A percentile compares a stretch with the other conserved stretches of the same genome.
Evolutionary conservation across 2,888 invertebrate genomes (phyloP).

Genomic region (Bedellia somnulentella): DNA sequence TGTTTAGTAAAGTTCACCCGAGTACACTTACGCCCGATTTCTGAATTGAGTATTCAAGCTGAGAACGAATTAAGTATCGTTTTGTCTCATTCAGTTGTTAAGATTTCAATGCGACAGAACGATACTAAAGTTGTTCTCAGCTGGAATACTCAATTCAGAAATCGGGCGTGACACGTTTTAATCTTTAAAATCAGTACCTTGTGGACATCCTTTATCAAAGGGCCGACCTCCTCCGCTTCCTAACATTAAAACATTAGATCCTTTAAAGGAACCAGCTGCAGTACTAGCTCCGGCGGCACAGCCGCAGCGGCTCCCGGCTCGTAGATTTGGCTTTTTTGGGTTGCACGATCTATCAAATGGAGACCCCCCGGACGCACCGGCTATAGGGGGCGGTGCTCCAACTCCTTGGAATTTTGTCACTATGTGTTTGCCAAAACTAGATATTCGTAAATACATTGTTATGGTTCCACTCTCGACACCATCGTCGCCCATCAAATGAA

Average conservation of each 20-base stretch:
- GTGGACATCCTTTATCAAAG: constrained; percentile 6
- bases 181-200: not conserved
- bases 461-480: constrained; percentile 59
- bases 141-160: too few relatives aligned
- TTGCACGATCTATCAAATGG: constrained; percentile 36
- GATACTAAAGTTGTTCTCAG: too few relatives aligned
- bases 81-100: too few relatives aligned
- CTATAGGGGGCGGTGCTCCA: constrained; percentile 22
- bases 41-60: too few relatives aligned
- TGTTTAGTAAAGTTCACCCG: not conserved
- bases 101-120: too few relatives aligned
- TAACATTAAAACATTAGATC: too few relatives aligned
- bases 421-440: constrained; percentile 67
- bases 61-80: too few relatives aligned
- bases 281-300: too few relatives aligned
- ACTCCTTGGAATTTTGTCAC: constrained; percentile 66
- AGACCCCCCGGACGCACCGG: constrained; percentile 15
- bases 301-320: constrained; percentile 29
- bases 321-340: constrained; percentile 28
- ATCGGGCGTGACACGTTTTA: too few relatives aligned
- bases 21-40: too few relatives aligned
- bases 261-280: too few relatives aligned
- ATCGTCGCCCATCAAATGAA: constrained; percentile 51
- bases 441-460: constrained; percentile 63
- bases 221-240: too few relatives aligned